Conservation (phyloP, 37 sponge, comb jelly and placozoan species). For the Haliclona indistincta region DNA sequence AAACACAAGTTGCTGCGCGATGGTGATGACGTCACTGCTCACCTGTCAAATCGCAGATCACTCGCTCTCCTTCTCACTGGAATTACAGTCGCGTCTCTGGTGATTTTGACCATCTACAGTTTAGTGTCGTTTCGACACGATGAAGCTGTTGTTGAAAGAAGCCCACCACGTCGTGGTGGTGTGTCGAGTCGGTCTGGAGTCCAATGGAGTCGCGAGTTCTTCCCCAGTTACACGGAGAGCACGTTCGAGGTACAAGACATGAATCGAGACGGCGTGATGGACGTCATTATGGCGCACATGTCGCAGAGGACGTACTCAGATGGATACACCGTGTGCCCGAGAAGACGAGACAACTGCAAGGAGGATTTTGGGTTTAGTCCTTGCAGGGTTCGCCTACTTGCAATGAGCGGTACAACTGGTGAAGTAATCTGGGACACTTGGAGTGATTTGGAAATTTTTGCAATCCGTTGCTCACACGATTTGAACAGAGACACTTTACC, state of each 20-base stretch:
- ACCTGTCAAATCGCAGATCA: too few relatives aligned
- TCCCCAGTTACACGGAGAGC: slow-evolving; percentile 25
- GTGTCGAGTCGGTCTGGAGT: slow-evolving; percentile 31
- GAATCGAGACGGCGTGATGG: slow-evolving; percentile 54
- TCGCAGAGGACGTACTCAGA: neutral
- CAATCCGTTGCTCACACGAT: slow-evolving; percentile 54
- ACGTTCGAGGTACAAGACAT: slow-evolving; percentile 52
- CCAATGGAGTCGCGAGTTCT: slow-evolving; percentile 30
- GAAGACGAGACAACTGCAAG: slow-evolving; percentile 8
- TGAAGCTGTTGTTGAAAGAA: neutral
- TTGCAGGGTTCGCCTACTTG: slow-evolving; percentile 43
- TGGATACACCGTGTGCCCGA: slow-evolving; percentile 9
- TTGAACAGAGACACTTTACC: slow-evolving; percentile 43
- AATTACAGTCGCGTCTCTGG: too few relatives aligned
- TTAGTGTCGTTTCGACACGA: neutral
- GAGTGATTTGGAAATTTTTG: slow-evolving; percentile 36
- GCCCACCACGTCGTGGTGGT: too few relatives aligned
- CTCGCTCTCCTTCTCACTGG: too few relatives aligned
- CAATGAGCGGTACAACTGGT: slow-evolving; percentile 55
- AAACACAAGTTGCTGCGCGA: too few relatives aligned
- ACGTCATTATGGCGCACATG: slow-evolving; percentile 26
- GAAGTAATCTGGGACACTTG: slow-evolving; percentile 33
- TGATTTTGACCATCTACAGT: neutral
- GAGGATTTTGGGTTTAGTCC: slow-evolving; percentile 10
- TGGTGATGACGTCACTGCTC: too few relatives aligned